phyloP scores from a whole-genome alignment of 2,797 vertebrate genomes.

The Sebastes glaucus region DNA sequence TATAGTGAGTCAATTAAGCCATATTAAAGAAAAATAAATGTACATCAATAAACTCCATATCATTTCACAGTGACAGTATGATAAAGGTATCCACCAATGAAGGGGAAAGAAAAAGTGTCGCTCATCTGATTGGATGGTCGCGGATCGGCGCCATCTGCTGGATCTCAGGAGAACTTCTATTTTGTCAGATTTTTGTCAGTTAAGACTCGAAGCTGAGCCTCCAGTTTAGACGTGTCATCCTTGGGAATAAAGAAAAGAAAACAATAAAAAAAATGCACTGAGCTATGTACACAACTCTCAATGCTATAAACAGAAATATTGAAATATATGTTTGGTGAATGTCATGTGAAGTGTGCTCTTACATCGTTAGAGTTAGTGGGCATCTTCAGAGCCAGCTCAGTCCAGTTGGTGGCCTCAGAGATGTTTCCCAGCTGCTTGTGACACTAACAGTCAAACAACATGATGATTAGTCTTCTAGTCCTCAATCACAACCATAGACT shows the following conservation, averaged over 20 bases:
- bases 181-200: conserved; percentile 32
- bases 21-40: conserved; percentile 35
- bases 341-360: neutral
- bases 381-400: conserved; percentile 83
- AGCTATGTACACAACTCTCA: neutral
- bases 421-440: conserved; percentile 90
- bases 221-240: conserved; percentile 62
- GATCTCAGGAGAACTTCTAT: neutral
- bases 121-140: neutral
- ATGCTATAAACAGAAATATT: neutral
- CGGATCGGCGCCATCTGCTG: neutral
- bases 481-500: neutral
- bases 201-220: conserved; percentile 66
- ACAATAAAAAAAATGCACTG: neutral
- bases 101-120: neutral
- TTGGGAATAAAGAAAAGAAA: conserved; percentile 16
- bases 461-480: neutral
- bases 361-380: conserved; percentile 72
- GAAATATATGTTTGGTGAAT: neutral
- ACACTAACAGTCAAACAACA: conserved; percentile 80
- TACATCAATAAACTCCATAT: conserved; percentile 13
- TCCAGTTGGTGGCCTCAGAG: conserved; percentile 86
- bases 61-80: conserved; percentile 47
- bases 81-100: neutral
- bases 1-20: neutral